These are phyloP conservation scores for Oikopleura vanhoeffeni DNA, from an alignment of 23 tunicate species.

Conservation along the genomic window DNA sequence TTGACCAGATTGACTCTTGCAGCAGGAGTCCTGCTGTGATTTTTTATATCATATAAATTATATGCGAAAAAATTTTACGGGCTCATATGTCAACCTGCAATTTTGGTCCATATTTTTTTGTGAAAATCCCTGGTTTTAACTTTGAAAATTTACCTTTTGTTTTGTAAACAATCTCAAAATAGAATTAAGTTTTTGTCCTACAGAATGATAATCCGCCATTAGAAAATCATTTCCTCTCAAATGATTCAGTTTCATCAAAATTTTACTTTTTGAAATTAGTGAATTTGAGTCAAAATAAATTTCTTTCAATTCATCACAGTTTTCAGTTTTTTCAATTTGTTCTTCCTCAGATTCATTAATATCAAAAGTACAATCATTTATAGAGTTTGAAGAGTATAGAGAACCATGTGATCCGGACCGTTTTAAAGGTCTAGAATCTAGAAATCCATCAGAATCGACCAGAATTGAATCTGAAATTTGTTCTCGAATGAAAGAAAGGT, in stretches of 20 bases:
- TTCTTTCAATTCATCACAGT: neutral
- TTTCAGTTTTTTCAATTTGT: neutral
- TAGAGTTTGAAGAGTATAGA: neutral
- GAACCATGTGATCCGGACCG: neutral
- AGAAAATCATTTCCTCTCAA: neutral
- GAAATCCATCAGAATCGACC: neutral
- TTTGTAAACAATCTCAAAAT: neutral
- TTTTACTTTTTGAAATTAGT: neutral
- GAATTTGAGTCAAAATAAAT: neutral
- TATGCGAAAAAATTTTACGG: too few species aligned
- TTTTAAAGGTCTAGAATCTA: neutral
- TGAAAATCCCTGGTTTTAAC: too few species aligned
- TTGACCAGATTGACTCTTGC: too few species aligned
- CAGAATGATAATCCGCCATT: neutral
- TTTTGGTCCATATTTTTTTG: too few species aligned
- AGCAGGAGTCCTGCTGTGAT: too few species aligned
- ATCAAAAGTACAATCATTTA: neutral
- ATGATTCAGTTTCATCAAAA: neutral
- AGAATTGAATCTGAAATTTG: neutral
- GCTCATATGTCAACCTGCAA: too few species aligned
- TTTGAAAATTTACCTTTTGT: neutral
- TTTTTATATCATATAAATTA: too few species aligned
- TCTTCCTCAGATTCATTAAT: neutral
- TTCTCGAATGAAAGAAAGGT: neutral
- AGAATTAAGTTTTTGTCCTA: neutral